Percentiles rank a stretch among this genome's conserved stretches.
These are phyloP conservation scores for Horisme vitalbata DNA, from an alignment of 2,888 invertebrate species.

Conservation along the genomic window DNA sequence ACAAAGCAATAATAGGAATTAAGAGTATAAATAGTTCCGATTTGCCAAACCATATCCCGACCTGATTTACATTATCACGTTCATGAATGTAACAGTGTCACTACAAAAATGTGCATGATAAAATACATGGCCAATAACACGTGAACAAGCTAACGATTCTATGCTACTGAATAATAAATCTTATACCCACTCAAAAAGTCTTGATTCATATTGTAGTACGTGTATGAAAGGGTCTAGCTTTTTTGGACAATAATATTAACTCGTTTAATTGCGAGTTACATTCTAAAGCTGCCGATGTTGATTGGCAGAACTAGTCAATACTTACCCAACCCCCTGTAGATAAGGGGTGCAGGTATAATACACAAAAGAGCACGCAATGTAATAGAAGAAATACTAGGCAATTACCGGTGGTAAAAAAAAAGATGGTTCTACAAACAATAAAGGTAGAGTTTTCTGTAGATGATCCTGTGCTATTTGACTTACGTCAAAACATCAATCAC, in stretches of 20 bases:
- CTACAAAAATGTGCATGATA: slow-evolving; percentile 48
- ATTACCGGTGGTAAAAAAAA: too few species aligned
- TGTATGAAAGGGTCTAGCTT: slow-evolving; percentile 33
- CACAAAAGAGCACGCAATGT: too few species aligned
- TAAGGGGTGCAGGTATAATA: too few species aligned
- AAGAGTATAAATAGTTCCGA: too few species aligned
- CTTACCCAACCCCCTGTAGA: too few species aligned
- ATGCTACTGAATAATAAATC: slow-evolving; percentile 30
- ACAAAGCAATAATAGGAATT: too few species aligned
- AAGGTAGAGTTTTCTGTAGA: too few species aligned
- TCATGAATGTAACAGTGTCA: slow-evolving; percentile 50
- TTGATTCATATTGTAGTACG: slow-evolving; percentile 15
- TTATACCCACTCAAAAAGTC: slow-evolving; percentile 23
- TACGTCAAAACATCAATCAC: too few species aligned
- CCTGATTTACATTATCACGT: slow-evolving; percentile 30
- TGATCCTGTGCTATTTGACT: too few species aligned
- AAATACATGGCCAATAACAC: slow-evolving; percentile 29
- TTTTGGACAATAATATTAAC: slow-evolving; percentile 42
- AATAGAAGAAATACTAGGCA: too few species aligned
- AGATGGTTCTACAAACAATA: too few species aligned
- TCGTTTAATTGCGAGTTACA: slow-evolving; percentile 49
- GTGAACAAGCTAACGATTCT: slow-evolving; percentile 25
- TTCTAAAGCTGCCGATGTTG: slow-evolving; percentile 52
- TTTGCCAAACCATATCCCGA: background rate
- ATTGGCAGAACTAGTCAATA: slow-evolving; percentile 59